phyloP scores from a whole-genome alignment of 1,140 invertebrate genomes.

The Cydia splendana region DNA sequence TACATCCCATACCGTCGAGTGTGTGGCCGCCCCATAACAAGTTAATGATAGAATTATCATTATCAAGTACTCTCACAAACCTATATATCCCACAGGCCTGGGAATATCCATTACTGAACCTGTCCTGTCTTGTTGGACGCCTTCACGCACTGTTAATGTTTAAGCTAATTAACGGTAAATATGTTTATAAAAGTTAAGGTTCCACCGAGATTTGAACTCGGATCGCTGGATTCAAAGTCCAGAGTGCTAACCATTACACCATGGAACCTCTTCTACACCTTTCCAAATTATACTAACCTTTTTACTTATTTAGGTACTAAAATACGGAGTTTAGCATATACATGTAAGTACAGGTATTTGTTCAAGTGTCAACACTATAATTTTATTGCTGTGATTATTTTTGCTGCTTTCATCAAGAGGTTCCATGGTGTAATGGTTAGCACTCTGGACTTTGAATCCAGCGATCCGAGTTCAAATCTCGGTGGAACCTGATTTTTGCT shows the following conservation, averaged over 20 bases:
- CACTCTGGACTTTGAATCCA: constrained; percentile 33
- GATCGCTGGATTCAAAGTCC: constrained; percentile 35
- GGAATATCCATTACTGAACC: too few species aligned
- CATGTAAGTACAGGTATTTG: neutral
- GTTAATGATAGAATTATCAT: too few species aligned
- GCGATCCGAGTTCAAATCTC: constrained; percentile 32
- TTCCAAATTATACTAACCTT: neutral
- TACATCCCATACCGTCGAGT: too few species aligned
- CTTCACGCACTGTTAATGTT: neutral
- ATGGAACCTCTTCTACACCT: constrained; percentile 13
- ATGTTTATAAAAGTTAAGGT: constrained; percentile 8
- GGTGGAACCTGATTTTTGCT: constrained; percentile 22
- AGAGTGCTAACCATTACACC: constrained; percentile 34
- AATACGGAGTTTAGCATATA: neutral
- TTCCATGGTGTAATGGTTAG: constrained; percentile 30
- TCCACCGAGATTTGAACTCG: constrained; percentile 34
- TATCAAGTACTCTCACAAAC: too few species aligned
- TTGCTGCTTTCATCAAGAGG: neutral
- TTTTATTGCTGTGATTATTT: neutral
- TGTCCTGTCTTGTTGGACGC: too few species aligned
- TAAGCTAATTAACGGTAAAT: constrained; percentile 11
- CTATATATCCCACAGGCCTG: too few species aligned
- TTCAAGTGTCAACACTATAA: constrained; percentile 2
- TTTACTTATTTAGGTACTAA: neutral
- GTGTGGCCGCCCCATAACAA: too few species aligned